Conservation (phyloP, 2,797 vertebrate genomes). For the Myiotriccus ornatus region DNA sequence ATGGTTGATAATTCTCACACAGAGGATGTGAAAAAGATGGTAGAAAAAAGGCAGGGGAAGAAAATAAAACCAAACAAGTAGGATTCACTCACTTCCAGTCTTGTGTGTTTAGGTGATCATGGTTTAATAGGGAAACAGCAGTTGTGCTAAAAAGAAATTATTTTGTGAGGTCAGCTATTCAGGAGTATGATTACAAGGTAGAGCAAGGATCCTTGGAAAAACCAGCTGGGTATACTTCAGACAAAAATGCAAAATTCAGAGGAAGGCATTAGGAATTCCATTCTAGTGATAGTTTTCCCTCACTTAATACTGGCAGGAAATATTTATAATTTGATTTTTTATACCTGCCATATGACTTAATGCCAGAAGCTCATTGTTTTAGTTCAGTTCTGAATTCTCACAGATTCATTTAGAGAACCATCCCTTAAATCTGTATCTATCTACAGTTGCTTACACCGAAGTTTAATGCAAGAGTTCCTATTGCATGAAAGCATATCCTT, state of each 20-base stretch:
- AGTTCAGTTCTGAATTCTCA: background rate
- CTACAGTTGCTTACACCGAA: background rate
- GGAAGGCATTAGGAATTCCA: background rate
- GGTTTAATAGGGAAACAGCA: background rate
- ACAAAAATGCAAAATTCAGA: background rate
- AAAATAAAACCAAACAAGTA: background rate
- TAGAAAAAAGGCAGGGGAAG: background rate
- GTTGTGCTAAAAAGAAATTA: background rate
- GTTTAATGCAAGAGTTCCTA: background rate
- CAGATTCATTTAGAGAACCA: background rate
- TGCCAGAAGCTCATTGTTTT: background rate
- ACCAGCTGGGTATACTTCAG: background rate
- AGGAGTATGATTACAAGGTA: background rate
- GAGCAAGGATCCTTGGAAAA: background rate
- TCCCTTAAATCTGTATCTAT: background rate
- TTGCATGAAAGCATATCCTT: background rate
- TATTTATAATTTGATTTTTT: background rate
- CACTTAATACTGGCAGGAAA: background rate
- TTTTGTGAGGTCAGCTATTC: background rate
- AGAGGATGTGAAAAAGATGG: background rate
- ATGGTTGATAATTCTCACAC: background rate
- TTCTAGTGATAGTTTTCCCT: background rate
- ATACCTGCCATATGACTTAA: background rate
- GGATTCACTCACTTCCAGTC: background rate
- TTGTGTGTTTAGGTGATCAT: background rate